phyloP scores from a whole-genome alignment of 2,113 vertebrate species.

The Microcebus ravelobensis region DNA sequence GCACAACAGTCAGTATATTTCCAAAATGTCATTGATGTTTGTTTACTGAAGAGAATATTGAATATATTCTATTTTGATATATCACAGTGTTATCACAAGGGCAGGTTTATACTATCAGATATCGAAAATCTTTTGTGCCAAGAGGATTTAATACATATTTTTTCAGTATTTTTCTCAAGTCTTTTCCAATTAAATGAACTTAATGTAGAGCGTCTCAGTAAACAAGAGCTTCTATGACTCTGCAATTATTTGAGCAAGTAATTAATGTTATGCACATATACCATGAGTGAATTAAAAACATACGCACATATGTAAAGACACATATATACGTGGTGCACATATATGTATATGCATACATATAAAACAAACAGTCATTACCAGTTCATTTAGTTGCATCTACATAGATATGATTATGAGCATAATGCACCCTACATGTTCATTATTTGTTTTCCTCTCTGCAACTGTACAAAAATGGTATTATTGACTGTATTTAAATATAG shows the following conservation, averaged over 20 bases:
- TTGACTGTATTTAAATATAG: constrained; percentile 42
- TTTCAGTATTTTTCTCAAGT: constrained; percentile 47
- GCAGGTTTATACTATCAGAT: constrained; percentile 54
- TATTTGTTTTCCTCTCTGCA: neutral
- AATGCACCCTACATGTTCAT: neutral
- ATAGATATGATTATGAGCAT: neutral
- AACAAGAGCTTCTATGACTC: neutral
- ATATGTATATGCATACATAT: neutral
- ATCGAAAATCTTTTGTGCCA: constrained; percentile 36
- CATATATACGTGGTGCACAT: neutral
- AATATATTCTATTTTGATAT: neutral
- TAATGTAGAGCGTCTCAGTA: neutral
- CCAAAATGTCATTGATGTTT: constrained; percentile 8
- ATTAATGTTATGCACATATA: neutral
- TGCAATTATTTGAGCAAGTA: constrained; percentile 2
- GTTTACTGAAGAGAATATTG: neutral
- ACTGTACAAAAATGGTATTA: constrained; percentile 57
- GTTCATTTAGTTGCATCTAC: neutral
- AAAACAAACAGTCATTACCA: neutral
- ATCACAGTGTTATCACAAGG: neutral
- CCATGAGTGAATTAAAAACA: neutral
- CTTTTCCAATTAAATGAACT: constrained; percentile 55
- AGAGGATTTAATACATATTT: constrained; percentile 19
- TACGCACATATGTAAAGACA: neutral
- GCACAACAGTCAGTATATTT: neutral